Evolutionary conservation across 2,113 vertebrate species (phyloP).

Genomic region (Brachypodius melanocephalos): DNA sequence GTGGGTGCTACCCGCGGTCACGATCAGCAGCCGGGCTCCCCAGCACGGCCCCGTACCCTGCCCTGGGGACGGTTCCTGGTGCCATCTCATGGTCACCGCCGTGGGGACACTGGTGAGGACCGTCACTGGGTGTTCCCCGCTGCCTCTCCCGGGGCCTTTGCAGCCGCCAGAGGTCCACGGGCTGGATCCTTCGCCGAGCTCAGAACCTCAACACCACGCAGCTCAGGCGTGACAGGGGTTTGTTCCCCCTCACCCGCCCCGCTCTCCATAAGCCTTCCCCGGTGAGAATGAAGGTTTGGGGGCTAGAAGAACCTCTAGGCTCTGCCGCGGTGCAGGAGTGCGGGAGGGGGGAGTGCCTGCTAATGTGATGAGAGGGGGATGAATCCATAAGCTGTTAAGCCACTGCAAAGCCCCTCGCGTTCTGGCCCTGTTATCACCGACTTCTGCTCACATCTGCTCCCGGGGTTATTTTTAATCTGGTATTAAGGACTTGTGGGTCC

Average conservation of each 20-base stretch:
- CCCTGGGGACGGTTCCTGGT: background rate
- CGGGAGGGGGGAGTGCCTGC: background rate
- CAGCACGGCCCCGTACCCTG: background rate
- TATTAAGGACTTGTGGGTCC: background rate
- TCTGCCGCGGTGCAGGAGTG: fast-evolving
- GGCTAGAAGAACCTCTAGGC: background rate
- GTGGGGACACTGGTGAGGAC: background rate
- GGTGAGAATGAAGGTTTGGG: too few species aligned
- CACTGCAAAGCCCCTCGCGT: background rate
- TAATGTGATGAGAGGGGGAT: background rate
- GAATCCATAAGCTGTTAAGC: conserved; percentile 26
- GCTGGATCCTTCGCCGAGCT: background rate
- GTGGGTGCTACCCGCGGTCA: background rate
- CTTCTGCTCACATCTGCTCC: conserved; percentile 49
- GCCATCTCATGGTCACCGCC: background rate
- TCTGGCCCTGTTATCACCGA: background rate
- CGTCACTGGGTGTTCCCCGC: background rate
- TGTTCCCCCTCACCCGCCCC: too few species aligned
- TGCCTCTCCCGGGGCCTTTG: background rate
- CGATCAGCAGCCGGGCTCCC: background rate
- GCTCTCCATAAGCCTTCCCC: background rate
- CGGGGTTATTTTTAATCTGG: conserved; percentile 6
- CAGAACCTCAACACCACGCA: fast-evolving
- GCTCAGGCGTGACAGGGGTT: background rate
- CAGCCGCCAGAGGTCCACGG: background rate